These are phyloP conservation scores for Salmo trutta DNA, from an alignment of 2,797 vertebrate species.

Conservation along the genomic window DNA sequence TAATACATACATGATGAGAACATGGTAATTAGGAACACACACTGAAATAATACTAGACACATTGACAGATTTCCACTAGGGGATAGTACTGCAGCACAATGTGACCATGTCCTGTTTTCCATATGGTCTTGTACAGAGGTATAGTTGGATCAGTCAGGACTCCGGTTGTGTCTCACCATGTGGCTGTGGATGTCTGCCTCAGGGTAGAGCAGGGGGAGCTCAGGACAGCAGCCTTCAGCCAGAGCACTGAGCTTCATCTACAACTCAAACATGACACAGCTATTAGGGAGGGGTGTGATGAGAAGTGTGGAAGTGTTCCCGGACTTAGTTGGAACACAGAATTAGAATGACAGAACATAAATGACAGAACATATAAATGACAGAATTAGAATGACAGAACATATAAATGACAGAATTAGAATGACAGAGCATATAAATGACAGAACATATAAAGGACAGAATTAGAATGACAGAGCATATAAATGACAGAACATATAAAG, in stretches of 20 bases:
- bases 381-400: too few species aligned
- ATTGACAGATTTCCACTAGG: neutral
- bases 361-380: too few species aligned
- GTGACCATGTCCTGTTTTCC: neutral
- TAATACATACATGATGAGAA: too few species aligned
- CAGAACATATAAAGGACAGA: too few species aligned
- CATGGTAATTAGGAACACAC: too few species aligned
- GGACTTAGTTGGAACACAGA: too few species aligned
- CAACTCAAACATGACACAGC: constrained; percentile 23
- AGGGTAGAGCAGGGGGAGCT: constrained; percentile 76
- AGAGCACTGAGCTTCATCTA: constrained; percentile 73
- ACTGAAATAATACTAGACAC: neutral
- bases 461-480: too few species aligned
- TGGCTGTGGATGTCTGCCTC: constrained; percentile 75
- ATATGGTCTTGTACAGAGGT: neutral
- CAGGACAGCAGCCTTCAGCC: constrained; percentile 76
- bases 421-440: too few species aligned
- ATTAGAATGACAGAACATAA: too few species aligned
- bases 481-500: too few species aligned
- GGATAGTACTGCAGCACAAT: neutral
- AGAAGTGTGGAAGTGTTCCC: neutral
- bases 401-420: too few species aligned
- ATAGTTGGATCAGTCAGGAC: too few species aligned
- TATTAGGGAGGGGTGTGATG: neutral
- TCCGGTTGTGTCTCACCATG: constrained; percentile 68